A percentile compares a stretch with the other conserved stretches of the same genome.
Conservation (phyloP, 1,140 invertebrate genomes). For the Neodiprion fabricii region DNA sequence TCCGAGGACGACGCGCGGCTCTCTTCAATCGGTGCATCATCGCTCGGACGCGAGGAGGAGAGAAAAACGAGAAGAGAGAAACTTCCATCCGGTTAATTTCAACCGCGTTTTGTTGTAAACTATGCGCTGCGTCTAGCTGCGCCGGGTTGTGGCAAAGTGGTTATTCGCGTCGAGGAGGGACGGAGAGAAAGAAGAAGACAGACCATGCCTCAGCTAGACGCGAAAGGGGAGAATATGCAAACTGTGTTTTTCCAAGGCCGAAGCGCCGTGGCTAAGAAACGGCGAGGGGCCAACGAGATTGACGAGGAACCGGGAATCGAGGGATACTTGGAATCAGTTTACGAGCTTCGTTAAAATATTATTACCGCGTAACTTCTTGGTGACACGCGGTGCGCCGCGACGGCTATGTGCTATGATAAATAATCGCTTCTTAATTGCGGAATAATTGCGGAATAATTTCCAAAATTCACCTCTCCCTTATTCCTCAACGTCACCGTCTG, state of each 20-base stretch:
- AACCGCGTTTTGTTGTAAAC: background rate
- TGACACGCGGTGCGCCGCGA: conserved; percentile 51
- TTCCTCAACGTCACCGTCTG: conserved; percentile 21
- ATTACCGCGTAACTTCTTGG: conserved; percentile 54
- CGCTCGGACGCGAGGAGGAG: background rate
- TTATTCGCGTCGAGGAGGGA: background rate
- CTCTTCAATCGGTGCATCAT: too few species aligned
- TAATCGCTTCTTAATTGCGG: conserved; percentile 59
- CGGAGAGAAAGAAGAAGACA: background rate
- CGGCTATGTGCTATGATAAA: conserved; percentile 53
- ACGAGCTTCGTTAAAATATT: conserved; percentile 59
- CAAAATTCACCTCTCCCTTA: too few species aligned
- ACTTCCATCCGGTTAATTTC: background rate
- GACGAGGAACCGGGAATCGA: conserved; percentile 9
- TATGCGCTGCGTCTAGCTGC: background rate
- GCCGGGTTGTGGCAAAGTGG: background rate
- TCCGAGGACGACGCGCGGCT: too few species aligned
- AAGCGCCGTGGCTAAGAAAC: conserved; percentile 6
- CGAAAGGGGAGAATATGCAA: too few species aligned
- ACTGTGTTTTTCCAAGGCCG: conserved; percentile 9
- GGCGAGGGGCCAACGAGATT: conserved; percentile 8
- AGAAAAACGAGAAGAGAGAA: background rate
- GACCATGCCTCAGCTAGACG: too few species aligned
- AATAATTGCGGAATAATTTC: conserved; percentile 49
- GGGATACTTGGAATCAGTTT: conserved; percentile 52